Conservation (phyloP, 2,113 vertebrate species). For the Pollachius pollachius region DNA sequence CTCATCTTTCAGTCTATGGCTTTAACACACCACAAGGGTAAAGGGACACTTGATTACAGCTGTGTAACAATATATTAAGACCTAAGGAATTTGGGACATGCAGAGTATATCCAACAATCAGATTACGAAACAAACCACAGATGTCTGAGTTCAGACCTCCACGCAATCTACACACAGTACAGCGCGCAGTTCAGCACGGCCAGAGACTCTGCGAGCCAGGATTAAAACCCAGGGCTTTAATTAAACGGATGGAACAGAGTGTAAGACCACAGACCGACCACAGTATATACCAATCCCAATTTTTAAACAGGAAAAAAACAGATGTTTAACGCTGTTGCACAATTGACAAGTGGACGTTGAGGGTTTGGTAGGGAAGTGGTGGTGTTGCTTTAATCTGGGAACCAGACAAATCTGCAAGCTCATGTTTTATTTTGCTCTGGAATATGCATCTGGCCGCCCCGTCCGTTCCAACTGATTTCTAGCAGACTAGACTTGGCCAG, state of each 20-base stretch:
- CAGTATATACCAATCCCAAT: not conserved
- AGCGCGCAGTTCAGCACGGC: slow-evolving; percentile 17
- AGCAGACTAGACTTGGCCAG: too few species aligned
- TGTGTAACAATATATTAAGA: not conserved
- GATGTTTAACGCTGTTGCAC: not conserved
- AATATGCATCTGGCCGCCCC: too few species aligned
- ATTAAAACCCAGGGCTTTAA: slow-evolving; percentile 19
- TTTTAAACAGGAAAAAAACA: not conserved
- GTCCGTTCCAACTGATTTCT: too few species aligned
- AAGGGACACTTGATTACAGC: slow-evolving; percentile 18
- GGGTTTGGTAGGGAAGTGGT: too few species aligned
- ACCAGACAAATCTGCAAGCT: too few species aligned
- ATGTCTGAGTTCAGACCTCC: slow-evolving; percentile 30
- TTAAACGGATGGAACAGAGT: slow-evolving; percentile 12
- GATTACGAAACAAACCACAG: slow-evolving; percentile 45
- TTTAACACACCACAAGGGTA: too few species aligned
- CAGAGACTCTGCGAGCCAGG: not conserved
- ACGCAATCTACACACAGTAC: slow-evolving; percentile 21
- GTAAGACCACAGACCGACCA: slow-evolving; percentile 3
- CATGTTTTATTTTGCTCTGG: too few species aligned
- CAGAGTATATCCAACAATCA: slow-evolving; percentile 19
- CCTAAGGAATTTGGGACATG: not conserved
- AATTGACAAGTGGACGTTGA: too few species aligned
- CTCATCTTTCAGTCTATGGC: too few species aligned
- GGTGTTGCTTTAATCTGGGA: too few species aligned